phyloP scores from a whole-genome alignment of 2,888 invertebrate genomes.

The Seira musarum region DNA sequence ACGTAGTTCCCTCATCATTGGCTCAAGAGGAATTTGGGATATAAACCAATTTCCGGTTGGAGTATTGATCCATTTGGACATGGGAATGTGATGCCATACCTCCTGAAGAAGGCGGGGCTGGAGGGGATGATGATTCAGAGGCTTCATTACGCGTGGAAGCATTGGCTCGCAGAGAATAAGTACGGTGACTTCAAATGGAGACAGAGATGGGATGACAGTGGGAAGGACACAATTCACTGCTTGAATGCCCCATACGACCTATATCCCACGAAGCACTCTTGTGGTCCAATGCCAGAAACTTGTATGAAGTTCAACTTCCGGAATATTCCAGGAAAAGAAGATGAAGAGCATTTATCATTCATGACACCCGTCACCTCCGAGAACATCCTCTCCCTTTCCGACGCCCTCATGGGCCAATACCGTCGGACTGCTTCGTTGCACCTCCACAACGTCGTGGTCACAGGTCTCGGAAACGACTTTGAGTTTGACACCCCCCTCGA shows the following conservation, averaged over 20 bases:
- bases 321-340: slow-evolving; percentile 84
- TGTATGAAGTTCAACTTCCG: slow-evolving; percentile 91
- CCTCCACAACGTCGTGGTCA: slow-evolving; percentile 92
- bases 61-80: slow-evolving; percentile 98
- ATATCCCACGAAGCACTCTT: slow-evolving; percentile 96
- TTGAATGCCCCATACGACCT: slow-evolving; percentile 97
- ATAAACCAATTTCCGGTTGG: slow-evolving; percentile 88
- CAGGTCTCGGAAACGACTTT: slow-evolving; percentile 97
- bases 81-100: slow-evolving; percentile 92
- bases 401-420: slow-evolving; percentile 91
- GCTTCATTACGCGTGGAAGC: slow-evolving; percentile 97
- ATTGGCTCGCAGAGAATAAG: slow-evolving; percentile 90
- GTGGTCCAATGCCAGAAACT: slow-evolving; percentile 87
- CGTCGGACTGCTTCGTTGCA: slow-evolving; percentile 90
- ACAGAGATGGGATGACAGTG: slow-evolving; percentile 81
- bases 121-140: slow-evolving; percentile 91
- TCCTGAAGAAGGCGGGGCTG: slow-evolving; percentile 87
- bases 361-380: slow-evolving; percentile 88
- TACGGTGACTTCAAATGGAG: slow-evolving; percentile 93
- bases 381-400: slow-evolving; percentile 89
- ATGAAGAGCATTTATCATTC: slow-evolving; percentile 86
- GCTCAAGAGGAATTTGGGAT: slow-evolving; percentile 86
- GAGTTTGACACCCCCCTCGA: slow-evolving; percentile 91
- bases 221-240: slow-evolving; percentile 79
- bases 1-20: slow-evolving; percentile 79